A percentile compares a stretch with the other conserved stretches of the same genome.
Evolutionary conservation across 2,113 vertebrate genomes (phyloP).

Genomic region (Mastomys coucha): DNA sequence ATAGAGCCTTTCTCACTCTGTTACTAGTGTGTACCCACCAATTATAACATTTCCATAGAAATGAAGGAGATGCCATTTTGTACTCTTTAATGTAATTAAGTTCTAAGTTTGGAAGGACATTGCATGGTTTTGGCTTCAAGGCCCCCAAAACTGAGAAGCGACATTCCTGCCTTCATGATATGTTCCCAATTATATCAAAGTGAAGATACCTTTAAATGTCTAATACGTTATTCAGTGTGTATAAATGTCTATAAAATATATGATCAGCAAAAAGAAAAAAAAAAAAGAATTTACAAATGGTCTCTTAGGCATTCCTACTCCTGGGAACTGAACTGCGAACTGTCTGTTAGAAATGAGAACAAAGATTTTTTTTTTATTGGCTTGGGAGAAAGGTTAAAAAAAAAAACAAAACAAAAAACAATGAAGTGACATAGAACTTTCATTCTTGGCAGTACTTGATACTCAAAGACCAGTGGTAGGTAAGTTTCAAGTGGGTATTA

Average conservation of each 20-base stretch:
- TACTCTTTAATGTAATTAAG: background rate
- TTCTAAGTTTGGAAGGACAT: background rate
- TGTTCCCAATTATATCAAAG: constrained; percentile 25
- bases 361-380: constrained; percentile 14
- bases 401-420: background rate
- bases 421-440: background rate
- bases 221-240: background rate
- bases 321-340: background rate
- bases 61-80: background rate
- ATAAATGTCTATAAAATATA: background rate
- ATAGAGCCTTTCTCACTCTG: background rate
- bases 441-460: constrained; percentile 1
- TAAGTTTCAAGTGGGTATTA: constrained; percentile 35
- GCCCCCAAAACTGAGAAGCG: background rate
- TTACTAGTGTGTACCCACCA: background rate
- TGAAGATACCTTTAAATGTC: background rate
- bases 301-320: background rate
- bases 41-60: background rate
- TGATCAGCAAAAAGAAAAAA: background rate
- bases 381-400: constrained; percentile 20
- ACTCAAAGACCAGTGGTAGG: background rate
- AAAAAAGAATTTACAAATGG: background rate
- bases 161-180: background rate
- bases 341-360: constrained; percentile 47
- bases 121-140: background rate